Percentiles rank a stretch among this genome's conserved stretches.
Conservation (phyloP, 2,888 invertebrate genomes). For the Synanthedon vespiformis region DNA sequence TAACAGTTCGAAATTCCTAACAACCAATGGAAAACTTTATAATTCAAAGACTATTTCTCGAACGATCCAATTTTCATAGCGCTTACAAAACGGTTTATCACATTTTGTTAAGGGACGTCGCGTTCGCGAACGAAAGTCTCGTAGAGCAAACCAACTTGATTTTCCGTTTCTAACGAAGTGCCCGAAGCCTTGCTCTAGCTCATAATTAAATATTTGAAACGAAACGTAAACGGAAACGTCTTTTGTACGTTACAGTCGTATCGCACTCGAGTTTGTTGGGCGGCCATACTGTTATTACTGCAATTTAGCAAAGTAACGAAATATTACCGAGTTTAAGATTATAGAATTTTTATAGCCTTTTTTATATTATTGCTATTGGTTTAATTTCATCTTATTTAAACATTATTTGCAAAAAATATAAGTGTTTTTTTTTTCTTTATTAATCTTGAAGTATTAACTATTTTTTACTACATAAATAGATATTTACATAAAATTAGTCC, state of each 20-base stretch:
- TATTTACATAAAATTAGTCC: too few species aligned
- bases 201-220: constrained; percentile 10
- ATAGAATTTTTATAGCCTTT: too few species aligned
- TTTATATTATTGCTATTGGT: too few species aligned
- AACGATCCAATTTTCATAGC: not conserved
- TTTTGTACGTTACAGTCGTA: constrained; percentile 1
- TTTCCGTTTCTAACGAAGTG: constrained; percentile 5
- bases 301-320: too few species aligned
- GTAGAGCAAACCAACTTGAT: constrained; percentile 1
- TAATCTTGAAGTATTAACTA: too few species aligned
- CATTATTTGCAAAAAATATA: too few species aligned
- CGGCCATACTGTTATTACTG: too few species aligned
- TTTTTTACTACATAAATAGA: too few species aligned
- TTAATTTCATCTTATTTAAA: too few species aligned
- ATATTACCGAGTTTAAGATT: too few species aligned
- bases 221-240: constrained; percentile 3
- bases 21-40: not conserved
- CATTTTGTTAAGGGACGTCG: constrained; percentile 6
- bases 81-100: constrained; percentile 11
- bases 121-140: not conserved
- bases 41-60: not conserved
- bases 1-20: not conserved
- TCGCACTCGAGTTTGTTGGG: not conserved
- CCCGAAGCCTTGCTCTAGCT: constrained; percentile 5
- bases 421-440: too few species aligned